A percentile compares a stretch with the other conserved stretches of the same genome.
These are phyloP conservation scores for Alosa alosa DNA, from an alignment of 2,113 vertebrate species.

Conservation along the genomic window DNA sequence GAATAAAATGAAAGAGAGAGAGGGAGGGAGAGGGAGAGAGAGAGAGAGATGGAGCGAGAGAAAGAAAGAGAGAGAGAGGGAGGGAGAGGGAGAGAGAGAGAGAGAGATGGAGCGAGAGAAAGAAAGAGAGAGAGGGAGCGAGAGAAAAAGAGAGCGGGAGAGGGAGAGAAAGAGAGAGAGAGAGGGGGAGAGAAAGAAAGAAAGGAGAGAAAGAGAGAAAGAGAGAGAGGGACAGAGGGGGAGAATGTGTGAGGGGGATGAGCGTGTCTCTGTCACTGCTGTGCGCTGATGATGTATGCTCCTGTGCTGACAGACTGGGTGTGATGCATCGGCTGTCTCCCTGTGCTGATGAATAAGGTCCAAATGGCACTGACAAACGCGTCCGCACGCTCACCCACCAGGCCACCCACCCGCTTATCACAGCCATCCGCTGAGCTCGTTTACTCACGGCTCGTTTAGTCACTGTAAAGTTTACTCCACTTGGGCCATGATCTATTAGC, in stretches of 20 bases:
- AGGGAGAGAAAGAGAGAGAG: neutral
- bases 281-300: neutral
- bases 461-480: neutral
- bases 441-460: neutral
- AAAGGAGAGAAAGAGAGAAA: neutral
- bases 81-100: neutral
- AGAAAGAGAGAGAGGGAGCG: neutral
- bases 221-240: neutral
- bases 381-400: neutral
- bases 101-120: neutral
- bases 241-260: neutral
- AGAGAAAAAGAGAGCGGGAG: neutral
- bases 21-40: neutral
- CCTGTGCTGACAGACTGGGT: neutral
- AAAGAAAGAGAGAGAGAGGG: neutral
- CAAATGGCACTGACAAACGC: conserved; percentile 1
- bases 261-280: neutral
- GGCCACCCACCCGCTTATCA: neutral
- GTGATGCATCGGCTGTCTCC: neutral
- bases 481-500: neutral
- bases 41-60: neutral
- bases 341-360: neutral
- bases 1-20: neutral
- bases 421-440: neutral
- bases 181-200: neutral